Evolutionary conservation across 2,797 vertebrate species (phyloP), one percentile per base, ranked within the genome.

Genomic region (Diglossa cyanea): DNA sequence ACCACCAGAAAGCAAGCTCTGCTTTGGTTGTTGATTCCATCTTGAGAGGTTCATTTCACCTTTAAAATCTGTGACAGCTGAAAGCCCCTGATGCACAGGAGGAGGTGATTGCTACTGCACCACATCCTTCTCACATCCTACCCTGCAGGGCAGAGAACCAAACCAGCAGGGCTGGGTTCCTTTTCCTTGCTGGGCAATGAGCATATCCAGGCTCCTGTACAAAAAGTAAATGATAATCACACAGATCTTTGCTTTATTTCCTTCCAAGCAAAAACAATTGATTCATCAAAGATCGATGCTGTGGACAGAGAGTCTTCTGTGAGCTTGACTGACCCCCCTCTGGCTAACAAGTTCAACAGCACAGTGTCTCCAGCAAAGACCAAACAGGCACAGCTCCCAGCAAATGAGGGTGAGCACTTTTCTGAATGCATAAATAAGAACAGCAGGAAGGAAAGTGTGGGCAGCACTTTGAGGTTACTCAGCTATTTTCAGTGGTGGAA

Each of bases 181-280:
- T 19, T 50, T 48, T 60, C 51, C 40, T 53, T 66, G 35, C 28
- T 2, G 1, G 45, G 33, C 30, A 60, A 16, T 39, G 25, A 37
- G 23, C 0, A 0, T 26, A 55, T 47, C 45, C 63, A 71, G 10
- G 24, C 31, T 91, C 44, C 37, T 71, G 30, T 19, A 62, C 20
- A 75, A 71, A 73, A 90, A 54, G 13, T 51, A 57, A 76, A 62
- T 7, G 0, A 58, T 72, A 90, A 87, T 39, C 13, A 70, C 45
- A 35, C 14, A 40, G 3, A 50, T 18, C 28, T 93, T 91, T 84
- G 33, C 48, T 89, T 91, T 79, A 67, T 79, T 92, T 53, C 30
- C n/a, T 82, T 62, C 40, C 37, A 86, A 98, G 97, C 81, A 74
- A 96, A 96, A 93, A 91, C 83, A 23, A 82, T 75, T 0, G 39